Evolutionary conservation across 2,888 invertebrate species (phyloP).

Genomic region (Eilema griseolum): DNA sequence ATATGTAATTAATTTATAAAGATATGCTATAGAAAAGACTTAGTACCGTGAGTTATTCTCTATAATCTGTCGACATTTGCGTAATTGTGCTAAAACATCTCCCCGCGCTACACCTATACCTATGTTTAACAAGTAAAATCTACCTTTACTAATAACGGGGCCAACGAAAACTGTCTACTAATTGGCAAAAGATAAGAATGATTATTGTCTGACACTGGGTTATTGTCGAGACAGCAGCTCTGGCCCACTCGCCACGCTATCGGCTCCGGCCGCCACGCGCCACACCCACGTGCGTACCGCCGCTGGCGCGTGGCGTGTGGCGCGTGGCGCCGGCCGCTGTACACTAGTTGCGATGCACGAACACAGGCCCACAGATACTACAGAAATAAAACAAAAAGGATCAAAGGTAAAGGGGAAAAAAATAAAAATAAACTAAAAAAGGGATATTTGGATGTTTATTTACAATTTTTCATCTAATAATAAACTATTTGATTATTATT

Average conservation of each 20-base stretch:
- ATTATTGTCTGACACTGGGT: slow-evolving; percentile 87
- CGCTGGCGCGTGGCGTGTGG: neutral
- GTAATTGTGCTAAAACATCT: slow-evolving; percentile 41
- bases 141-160: slow-evolving; percentile 59
- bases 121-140: slow-evolving; percentile 46
- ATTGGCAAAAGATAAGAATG: slow-evolving; percentile 80
- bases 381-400: slow-evolving; percentile 50
- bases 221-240: slow-evolving; percentile 87
- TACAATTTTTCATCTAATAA: slow-evolving; percentile 84
- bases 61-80: slow-evolving; percentile 27
- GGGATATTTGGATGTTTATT: slow-evolving; percentile 86
- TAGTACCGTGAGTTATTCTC: slow-evolving; percentile 38
- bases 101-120: slow-evolving; percentile 39
- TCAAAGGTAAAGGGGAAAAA: slow-evolving; percentile 52
- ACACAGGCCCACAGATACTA: slow-evolving; percentile 61
- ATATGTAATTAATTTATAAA: slow-evolving; percentile 41
- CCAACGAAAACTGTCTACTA: slow-evolving; percentile 67
- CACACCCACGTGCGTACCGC: slow-evolving; percentile 17
- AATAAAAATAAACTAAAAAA: slow-evolving; percentile 84
- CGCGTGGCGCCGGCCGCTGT: slow-evolving; percentile 29
- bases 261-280: slow-evolving; percentile 64
- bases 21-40: slow-evolving; percentile 54
- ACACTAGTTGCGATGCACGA: slow-evolving; percentile 62
- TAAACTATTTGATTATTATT: slow-evolving; percentile 82
- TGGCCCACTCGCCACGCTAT: slow-evolving; percentile 73